Base-by-base conservation (phyloP, 2,888 invertebrate genomes). In the Elaeidobius kamerunicus region DNA sequence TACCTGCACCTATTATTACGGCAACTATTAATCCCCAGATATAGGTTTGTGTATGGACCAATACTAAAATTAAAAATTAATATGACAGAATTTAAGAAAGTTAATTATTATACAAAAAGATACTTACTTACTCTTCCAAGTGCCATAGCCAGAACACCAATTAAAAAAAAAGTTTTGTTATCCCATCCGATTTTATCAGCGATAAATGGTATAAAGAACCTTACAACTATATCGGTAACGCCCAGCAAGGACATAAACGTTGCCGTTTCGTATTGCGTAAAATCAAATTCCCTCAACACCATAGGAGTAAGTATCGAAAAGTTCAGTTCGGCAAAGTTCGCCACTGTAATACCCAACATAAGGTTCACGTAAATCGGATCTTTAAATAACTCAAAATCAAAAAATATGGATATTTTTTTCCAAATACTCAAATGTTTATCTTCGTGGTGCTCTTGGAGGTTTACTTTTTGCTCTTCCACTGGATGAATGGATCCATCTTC, bases 271-370 rank as follows among this genome's bases (percentile, higher is more conserved):
- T 75, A 63, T 61, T 78, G 79, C 1, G 71, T 71, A 61, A 83
- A 80, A 0, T 83, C 79, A 62, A 82, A 84, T 63, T 86, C 86
- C 14, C 77, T 77, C n/a, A 87, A 71, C 60, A 87, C 84, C 58
- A 86, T 85, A 1, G 87, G 86, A 0, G 85, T 86, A 41, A 87
- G 65, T 41, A 86, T 78, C 1, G 86, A 84, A 66, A 87, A 87
- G 67, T 87, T 87, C 4, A 86, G 63, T 68, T 87, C 87, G 3
- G 81, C 82, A 62, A 86, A 86, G 64, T 82, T 83, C 0, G 85
- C 85, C 30, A 86, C 72, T 1, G 84, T 86, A 40, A 86, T 75
- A 1, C 87, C 87, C 46, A 86, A 66, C 76, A 86, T 84, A 11
- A 86, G 73, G 63, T 84, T 86, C 2, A 86, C 78, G 61, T 83